phyloP scores from a whole-genome alignment of 2,888 invertebrate genomes.

The Lacanobia oleracea region DNA sequence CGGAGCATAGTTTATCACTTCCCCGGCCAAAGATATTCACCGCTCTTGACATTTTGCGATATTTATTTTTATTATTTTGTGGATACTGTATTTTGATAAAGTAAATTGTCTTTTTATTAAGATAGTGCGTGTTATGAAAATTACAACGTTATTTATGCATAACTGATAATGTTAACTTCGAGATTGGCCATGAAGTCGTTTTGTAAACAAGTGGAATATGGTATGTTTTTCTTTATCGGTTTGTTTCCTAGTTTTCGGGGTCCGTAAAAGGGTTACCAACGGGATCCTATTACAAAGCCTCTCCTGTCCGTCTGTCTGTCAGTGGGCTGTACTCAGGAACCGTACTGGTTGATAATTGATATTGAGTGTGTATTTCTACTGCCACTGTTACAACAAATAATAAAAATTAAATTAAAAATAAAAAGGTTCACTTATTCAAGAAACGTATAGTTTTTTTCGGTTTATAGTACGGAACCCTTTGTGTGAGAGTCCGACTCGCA shows the following conservation, averaged over 20 bases:
- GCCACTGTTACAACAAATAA: no score
- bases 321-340: no score
- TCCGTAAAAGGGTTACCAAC: no score
- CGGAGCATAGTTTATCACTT: constrained; percentile 74
- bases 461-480: no score
- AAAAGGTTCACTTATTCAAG: no score
- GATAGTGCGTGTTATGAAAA: constrained; percentile 1
- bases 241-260: background rate
- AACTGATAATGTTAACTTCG: background rate
- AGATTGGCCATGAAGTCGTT: constrained; percentile 17
- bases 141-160: background rate
- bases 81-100: constrained; percentile 4
- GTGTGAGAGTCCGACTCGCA: no score
- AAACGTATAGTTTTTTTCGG: no score
- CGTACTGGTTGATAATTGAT: no score
- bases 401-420: no score
- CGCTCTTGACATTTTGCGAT: constrained; percentile 54
- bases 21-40: constrained; percentile 45
- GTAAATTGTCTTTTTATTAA: background rate
- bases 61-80: constrained; percentile 30
- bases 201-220: constrained; percentile 1
- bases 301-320: no score
- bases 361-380: no score
- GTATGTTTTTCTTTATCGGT: background rate
- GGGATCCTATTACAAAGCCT: no score